Evolutionary conservation across 2,888 invertebrate genomes (phyloP).

Genomic region (Pterostichus niger): DNA sequence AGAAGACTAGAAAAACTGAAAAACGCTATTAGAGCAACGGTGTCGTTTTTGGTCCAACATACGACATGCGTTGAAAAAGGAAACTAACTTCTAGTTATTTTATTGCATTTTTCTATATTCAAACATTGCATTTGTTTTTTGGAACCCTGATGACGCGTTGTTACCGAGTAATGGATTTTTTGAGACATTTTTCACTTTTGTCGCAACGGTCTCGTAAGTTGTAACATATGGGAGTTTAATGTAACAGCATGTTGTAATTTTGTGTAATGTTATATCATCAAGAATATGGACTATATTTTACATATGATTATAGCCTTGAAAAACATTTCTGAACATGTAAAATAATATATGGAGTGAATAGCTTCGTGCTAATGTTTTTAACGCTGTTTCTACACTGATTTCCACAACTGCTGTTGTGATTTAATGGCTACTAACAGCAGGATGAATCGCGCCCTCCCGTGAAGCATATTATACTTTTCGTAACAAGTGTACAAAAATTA

Average conservation of each 20-base stretch:
- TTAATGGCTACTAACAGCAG: too few species aligned
- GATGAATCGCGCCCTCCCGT: too few species aligned
- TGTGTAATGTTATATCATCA: constrained; percentile 25
- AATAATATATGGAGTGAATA: too few species aligned
- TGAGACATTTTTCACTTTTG: constrained; percentile 35
- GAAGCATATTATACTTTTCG: too few species aligned
- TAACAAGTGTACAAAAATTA: too few species aligned
- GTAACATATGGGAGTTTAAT: constrained; percentile 19
- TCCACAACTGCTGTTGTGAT: too few species aligned
- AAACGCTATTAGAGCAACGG: constrained; percentile 28
- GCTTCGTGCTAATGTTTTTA: too few species aligned
- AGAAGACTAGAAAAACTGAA: constrained; percentile 21
- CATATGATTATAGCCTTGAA: background rate
- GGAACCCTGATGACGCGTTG: constrained; percentile 20
- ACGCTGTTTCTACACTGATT: too few species aligned
- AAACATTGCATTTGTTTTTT: constrained; percentile 28
- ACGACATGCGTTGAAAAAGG: background rate
- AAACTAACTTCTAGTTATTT: background rate
- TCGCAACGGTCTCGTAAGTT: constrained; percentile 5
- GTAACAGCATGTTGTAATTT: background rate
- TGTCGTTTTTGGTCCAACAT: constrained; percentile 24
- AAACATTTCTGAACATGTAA: too few species aligned
- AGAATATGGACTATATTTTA: constrained; percentile 9
- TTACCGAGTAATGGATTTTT: constrained; percentile 4
- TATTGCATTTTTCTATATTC: constrained; percentile 37